Conservation (phyloP, 2,113 vertebrate genomes). For the Crotalus horridus region DNA sequence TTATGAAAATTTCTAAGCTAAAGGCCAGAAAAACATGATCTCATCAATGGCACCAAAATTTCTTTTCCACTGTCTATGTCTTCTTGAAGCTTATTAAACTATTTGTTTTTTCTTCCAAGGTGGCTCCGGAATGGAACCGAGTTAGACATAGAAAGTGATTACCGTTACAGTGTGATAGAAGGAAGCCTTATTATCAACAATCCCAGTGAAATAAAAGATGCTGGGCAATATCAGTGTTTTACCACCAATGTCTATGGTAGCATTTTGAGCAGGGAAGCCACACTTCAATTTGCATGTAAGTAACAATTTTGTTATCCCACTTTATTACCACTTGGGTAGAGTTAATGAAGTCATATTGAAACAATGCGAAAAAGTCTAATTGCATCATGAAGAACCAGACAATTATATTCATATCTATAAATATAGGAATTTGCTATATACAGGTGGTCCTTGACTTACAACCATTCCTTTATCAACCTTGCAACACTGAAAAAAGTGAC, state of each 20-base stretch:
- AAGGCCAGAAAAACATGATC: not conserved
- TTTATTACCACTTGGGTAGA: not conserved
- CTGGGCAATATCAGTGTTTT: constrained; percentile 89
- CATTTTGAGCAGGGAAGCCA: constrained; percentile 84
- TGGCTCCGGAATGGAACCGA: constrained; percentile 91
- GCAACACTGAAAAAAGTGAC: not conserved
- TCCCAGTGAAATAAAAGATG: constrained; percentile 81
- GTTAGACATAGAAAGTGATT: constrained; percentile 78
- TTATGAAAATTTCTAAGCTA: not conserved
- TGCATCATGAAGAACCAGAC: not conserved
- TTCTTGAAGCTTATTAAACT: not conserved
- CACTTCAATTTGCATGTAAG: constrained; percentile 96
- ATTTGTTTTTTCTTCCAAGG: constrained; percentile 61
- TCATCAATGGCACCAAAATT: not conserved
- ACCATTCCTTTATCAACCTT: not conserved
- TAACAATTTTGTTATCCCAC: constrained; percentile 45
- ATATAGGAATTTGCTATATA: not conserved
- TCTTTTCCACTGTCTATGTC: not conserved
- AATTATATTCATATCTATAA: not conserved
- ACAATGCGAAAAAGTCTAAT: not conserved
- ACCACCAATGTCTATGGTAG: constrained; percentile 82
- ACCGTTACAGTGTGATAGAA: constrained; percentile 84
- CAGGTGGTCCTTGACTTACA: not conserved
- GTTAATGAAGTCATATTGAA: not conserved
- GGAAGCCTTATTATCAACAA: constrained; percentile 87